Conservation (phyloP, 2,113 vertebrate species). For the Brachirus orientalis region DNA sequence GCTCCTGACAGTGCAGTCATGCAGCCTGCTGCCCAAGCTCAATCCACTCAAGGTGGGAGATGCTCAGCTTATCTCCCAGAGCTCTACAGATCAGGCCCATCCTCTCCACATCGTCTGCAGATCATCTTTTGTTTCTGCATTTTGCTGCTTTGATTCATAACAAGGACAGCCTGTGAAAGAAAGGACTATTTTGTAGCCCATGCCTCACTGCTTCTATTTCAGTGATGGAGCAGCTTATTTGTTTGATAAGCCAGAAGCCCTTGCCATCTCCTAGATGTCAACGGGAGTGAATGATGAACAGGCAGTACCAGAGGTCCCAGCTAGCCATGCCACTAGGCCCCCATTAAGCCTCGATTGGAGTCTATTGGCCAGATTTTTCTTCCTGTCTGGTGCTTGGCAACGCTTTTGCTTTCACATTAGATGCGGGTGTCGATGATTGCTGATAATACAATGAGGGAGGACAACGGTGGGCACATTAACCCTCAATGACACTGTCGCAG, state of each 20-base stretch:
- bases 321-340: constrained; percentile 44
- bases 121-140: constrained; percentile 14
- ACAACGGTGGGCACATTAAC: constrained; percentile 49
- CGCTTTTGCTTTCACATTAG: constrained; percentile 58
- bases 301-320: constrained; percentile 48
- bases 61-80: not conserved
- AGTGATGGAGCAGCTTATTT: constrained; percentile 68
- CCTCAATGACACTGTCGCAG: constrained; percentile 20
- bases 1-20: constrained; percentile 40
- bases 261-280: constrained; percentile 48
- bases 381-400: constrained; percentile 66
- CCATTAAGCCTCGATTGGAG: constrained; percentile 63
- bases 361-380: constrained; percentile 64
- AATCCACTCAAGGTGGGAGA: constrained; percentile 35
- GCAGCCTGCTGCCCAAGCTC: constrained; percentile 28
- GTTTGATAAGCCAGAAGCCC: constrained; percentile 63
- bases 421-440: constrained; percentile 54
- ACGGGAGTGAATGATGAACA: constrained; percentile 65
- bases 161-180: constrained; percentile 34
- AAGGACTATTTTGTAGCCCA: constrained; percentile 52
- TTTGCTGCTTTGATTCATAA: constrained; percentile 41
- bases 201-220: constrained; percentile 42
- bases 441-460: constrained; percentile 51
- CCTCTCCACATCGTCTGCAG: not conserved
- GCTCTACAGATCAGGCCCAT: not conserved